Conservation (phyloP, 2,888 invertebrate species). For the Clanis bilineata region DNA sequence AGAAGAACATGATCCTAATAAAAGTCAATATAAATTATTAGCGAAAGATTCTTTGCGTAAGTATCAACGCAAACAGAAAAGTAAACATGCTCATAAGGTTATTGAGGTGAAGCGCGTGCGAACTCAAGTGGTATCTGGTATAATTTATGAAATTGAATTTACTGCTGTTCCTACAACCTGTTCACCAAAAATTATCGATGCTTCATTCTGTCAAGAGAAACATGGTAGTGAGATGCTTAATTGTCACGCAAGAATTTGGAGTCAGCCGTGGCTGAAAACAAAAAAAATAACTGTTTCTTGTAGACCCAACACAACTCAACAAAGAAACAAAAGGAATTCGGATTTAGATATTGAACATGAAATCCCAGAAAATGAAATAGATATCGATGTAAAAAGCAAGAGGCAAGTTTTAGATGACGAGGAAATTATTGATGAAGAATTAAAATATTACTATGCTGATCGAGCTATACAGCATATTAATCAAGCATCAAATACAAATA, state of each 20-base stretch:
- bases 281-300: constrained; percentile 60
- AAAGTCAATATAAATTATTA: constrained; percentile 37
- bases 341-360: neutral
- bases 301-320: constrained; percentile 24
- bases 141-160: constrained; percentile 47
- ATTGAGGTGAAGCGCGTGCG: constrained; percentile 44
- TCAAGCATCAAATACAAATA: constrained; percentile 44
- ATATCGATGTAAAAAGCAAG: constrained; percentile 27
- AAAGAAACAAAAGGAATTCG: neutral
- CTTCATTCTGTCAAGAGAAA: constrained; percentile 28
- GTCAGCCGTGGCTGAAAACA: constrained; percentile 74
- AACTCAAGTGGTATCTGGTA: constrained; percentile 47
- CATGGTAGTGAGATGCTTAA: constrained; percentile 30
- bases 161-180: constrained; percentile 40
- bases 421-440: constrained; percentile 59
- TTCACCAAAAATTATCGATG: constrained; percentile 26
- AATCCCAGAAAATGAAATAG: neutral
- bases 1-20: constrained; percentile 32
- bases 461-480: constrained; percentile 53
- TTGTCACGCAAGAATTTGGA: constrained; percentile 79
- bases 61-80: constrained; percentile 35
- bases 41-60: constrained; percentile 47
- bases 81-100: constrained; percentile 34
- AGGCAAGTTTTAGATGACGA: constrained; percentile 46
- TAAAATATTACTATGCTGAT: constrained; percentile 57